Conservation (phyloP, 2,113 vertebrate genomes). For the Murina feae region DNA sequence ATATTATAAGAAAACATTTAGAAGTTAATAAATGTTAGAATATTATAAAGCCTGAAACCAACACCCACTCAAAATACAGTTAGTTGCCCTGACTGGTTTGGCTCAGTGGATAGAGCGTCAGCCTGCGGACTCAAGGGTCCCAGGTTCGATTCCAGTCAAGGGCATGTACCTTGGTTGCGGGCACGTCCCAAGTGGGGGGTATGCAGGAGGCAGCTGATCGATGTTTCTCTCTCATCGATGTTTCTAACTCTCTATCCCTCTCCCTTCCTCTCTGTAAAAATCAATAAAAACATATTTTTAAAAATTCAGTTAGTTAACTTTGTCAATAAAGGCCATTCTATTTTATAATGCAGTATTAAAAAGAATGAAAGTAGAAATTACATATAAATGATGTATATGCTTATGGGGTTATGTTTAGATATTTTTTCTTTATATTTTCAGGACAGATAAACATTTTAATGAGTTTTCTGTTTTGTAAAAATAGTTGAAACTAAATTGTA, state of each 20-base stretch:
- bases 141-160: no score
- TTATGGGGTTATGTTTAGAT: neutral
- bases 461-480: conserved; percentile 30
- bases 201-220: no score
- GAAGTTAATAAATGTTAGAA: neutral
- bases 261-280: no score
- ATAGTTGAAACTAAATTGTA: conserved; percentile 7
- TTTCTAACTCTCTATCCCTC: no score
- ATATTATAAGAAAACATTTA: neutral
- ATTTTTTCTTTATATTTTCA: conserved; percentile 33
- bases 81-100: no score
- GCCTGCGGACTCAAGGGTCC: no score
- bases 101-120: no score
- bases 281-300: no score
- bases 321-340: neutral
- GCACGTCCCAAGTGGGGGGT: no score
- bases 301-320: conserved; percentile 7
- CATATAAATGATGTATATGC: neutral
- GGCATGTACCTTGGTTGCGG: no score
- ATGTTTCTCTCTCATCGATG: no score
- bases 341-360: neutral
- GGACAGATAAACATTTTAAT: conserved; percentile 12
- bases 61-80: neutral
- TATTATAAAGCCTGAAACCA: neutral
- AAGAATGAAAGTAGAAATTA: conserved; percentile 12